phyloP scores from a whole-genome alignment of 2,113 vertebrate genomes.

The Dipodomys spectabilis region DNA sequence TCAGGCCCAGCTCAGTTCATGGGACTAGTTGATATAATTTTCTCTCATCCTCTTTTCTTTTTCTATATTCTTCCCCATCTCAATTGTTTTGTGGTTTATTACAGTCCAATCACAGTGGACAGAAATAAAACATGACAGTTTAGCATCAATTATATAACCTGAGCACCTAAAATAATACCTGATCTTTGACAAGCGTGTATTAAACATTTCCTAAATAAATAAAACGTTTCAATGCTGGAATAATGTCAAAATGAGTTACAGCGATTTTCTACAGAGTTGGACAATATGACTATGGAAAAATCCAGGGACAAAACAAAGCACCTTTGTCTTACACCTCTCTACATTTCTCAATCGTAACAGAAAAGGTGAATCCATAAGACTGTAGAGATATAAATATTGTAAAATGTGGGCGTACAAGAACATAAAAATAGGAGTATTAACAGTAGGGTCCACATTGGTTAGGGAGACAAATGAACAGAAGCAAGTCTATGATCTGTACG shows the following conservation, averaged over 20 bases:
- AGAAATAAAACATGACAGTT: not conserved
- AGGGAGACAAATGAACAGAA: constrained; percentile 24
- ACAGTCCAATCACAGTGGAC: not conserved
- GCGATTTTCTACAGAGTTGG: not conserved
- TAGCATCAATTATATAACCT: not conserved
- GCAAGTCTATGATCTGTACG: not conserved
- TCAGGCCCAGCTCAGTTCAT: not conserved
- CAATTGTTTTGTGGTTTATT: not conserved
- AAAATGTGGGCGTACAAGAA: not conserved
- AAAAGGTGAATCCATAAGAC: not conserved
- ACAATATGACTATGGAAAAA: not conserved
- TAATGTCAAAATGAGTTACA: not conserved
- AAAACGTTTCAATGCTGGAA: not conserved
- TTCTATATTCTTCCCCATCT: not conserved
- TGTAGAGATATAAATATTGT: not conserved
- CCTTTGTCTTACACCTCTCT: not conserved
- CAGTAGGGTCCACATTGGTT: not conserved
- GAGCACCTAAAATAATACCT: not conserved
- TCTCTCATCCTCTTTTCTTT: not conserved
- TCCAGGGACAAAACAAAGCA: not conserved
- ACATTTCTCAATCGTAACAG: not conserved
- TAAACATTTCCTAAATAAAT: constrained; percentile 28
- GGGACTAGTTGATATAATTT: not conserved
- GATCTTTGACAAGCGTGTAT: not conserved
- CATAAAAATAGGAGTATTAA: not conserved